A percentile compares a stretch with the other conserved stretches of the same genome.
These are phyloP conservation scores for Oncorhynchus keta DNA, from an alignment of 2,113 vertebrate species.

Conservation along the genomic window DNA sequence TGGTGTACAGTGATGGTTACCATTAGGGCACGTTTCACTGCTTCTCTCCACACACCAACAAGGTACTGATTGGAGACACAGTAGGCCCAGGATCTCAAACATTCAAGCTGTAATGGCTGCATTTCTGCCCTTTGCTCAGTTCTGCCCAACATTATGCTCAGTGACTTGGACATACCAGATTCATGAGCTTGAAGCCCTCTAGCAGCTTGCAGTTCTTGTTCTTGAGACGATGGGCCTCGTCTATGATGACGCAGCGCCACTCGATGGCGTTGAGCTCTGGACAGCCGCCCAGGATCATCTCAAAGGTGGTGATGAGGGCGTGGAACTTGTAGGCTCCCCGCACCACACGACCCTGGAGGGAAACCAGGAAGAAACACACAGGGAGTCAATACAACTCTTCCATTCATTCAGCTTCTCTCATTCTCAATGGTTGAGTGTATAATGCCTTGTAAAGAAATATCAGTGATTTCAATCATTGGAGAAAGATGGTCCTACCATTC, in stretches of 20 bases:
- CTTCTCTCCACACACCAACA: not conserved
- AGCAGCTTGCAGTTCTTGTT: slow-evolving; percentile 99
- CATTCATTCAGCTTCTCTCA: too few species aligned
- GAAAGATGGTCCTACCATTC: too few species aligned
- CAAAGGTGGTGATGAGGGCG: slow-evolving; percentile 96
- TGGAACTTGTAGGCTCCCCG: slow-evolving; percentile 93
- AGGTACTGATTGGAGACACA: too few species aligned
- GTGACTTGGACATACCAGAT: slow-evolving; percentile 73
- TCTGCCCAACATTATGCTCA: too few species aligned
- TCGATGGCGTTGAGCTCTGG: slow-evolving; percentile 95
- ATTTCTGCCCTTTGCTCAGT: not conserved
- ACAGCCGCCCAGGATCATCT: slow-evolving; percentile 98
- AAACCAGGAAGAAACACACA: not conserved
- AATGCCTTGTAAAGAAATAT: too few species aligned
- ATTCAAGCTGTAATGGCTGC: not conserved
- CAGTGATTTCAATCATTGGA: too few species aligned
- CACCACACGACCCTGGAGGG: slow-evolving; percentile 82
- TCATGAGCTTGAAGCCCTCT: slow-evolving; percentile 98
- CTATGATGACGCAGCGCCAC: slow-evolving; percentile 97
- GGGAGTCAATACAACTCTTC: too few species aligned
- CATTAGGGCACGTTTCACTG: too few species aligned
- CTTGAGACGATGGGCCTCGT: slow-evolving; percentile 97
- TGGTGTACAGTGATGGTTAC: not conserved
- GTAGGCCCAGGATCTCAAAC: too few species aligned
- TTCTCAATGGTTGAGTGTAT: too few species aligned